Evolutionary conservation across 2,888 invertebrate species (phyloP).

Genomic region (Phlogophora meticulosa): DNA sequence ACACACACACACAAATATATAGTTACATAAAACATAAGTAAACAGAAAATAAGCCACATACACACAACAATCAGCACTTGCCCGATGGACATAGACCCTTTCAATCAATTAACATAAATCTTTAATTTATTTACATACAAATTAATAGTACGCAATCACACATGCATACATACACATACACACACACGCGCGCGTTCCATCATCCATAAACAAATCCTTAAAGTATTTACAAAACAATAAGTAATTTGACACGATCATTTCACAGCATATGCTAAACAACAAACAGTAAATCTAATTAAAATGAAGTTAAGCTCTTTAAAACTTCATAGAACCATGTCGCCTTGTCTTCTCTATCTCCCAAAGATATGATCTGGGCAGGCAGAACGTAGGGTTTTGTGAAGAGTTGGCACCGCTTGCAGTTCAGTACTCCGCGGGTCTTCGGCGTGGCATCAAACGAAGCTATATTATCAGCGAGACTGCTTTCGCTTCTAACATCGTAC

Average conservation of each 20-base stretch:
- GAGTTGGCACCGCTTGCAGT: background rate
- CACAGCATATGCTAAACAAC: background rate
- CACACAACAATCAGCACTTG: too few relatives aligned
- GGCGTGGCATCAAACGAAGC: background rate
- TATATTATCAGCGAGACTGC: background rate
- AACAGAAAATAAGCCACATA: too few relatives aligned
- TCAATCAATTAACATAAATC: too few relatives aligned
- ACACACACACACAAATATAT: too few relatives aligned
- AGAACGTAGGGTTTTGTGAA: slow-evolving; percentile 2
- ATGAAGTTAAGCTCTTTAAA: background rate
- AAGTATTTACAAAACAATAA: slow-evolving; percentile 17
- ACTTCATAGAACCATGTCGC: slow-evolving; percentile 15
- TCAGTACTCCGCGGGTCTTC: background rate
- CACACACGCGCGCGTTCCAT: background rate
- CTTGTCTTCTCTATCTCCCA: background rate
- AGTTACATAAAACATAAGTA: too few relatives aligned
- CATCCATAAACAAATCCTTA: background rate
- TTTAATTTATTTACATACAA: slow-evolving; percentile 9
- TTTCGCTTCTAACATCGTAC: background rate
- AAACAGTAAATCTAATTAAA: background rate
- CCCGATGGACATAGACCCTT: too few relatives aligned
- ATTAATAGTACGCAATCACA: background rate
- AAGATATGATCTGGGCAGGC: background rate
- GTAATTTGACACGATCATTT: background rate
- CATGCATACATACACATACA: background rate